Evolutionary conservation across 2,888 invertebrate genomes (phyloP).

Genomic region (Melangyna quadrimaculata): DNA sequence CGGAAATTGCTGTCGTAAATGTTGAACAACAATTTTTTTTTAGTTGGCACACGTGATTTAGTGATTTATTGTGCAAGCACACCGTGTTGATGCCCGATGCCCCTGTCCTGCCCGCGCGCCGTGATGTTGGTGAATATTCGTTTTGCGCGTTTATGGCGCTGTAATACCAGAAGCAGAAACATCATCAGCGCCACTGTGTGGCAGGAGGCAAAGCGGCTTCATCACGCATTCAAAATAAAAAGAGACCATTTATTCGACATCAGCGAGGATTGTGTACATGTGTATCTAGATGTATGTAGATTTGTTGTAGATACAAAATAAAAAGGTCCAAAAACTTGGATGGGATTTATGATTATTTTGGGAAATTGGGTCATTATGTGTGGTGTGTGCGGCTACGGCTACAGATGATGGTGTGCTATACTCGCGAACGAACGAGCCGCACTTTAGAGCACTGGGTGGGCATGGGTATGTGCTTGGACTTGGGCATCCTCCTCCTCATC

Average conservation of each 20-base stretch:
- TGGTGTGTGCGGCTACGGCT: constrained; percentile 40
- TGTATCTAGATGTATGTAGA: neutral
- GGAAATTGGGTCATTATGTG: constrained; percentile 72
- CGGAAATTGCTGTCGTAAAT: constrained; percentile 51
- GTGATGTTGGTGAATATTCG: too few relatives aligned
- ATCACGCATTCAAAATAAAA: constrained; percentile 35
- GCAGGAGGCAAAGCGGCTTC: neutral
- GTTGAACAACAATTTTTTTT: constrained; percentile 35
- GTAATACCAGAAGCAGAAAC: constrained; percentile 56
- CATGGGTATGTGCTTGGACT: constrained; percentile 13
- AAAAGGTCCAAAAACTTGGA: constrained; percentile 44
- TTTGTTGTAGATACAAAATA: too few relatives aligned
- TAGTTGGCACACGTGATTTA: constrained; percentile 44
- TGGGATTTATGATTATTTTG: constrained; percentile 70
- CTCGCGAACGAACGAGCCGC: constrained; percentile 42
- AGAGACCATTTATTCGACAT: constrained; percentile 10
- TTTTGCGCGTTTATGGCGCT: constrained; percentile 27
- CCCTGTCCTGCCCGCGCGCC: neutral
- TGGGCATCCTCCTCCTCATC: constrained; percentile 50
- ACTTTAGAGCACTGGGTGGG: constrained; percentile 45
- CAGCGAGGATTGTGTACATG: neutral
- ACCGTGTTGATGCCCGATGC: neutral
- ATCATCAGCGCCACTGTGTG: neutral
- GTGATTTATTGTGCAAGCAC: constrained; percentile 52
- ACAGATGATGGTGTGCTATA: constrained; percentile 60